Percentiles rank a stretch among this genome's conserved stretches.
Evolutionary conservation across 2,113 vertebrate genomes (phyloP).

Genomic region (Erpornis zantholeuca): DNA sequence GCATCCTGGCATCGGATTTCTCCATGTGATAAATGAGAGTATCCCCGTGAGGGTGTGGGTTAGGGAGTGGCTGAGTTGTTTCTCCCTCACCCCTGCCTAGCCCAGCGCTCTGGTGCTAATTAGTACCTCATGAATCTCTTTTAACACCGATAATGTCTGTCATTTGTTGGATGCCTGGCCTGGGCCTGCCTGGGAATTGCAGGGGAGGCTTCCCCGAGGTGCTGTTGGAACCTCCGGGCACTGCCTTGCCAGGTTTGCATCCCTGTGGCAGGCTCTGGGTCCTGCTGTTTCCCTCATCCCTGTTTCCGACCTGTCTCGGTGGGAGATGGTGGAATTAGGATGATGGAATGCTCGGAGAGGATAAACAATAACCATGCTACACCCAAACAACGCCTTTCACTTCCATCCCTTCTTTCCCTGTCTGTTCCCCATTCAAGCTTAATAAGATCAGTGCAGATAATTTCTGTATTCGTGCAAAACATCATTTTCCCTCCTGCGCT

Average conservation of each 20-base stretch:
- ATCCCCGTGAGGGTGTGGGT: neutral
- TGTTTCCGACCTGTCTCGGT: neutral
- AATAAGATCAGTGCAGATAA: constrained; percentile 45
- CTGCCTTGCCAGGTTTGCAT: neutral
- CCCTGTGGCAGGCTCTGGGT: neutral
- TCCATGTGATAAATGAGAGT: neutral
- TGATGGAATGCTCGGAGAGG: constrained; percentile 31
- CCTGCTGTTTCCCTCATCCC: neutral
- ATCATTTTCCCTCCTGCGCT: constrained; percentile 22
- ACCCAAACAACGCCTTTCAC: neutral
- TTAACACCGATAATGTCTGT: neutral
- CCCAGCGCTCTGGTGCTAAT: neutral
- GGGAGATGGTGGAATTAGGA: neutral
- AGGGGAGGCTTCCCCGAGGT: neutral
- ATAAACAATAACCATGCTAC: neutral
- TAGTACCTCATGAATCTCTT: neutral
- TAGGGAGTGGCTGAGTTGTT: neutral
- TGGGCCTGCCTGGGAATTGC: neutral
- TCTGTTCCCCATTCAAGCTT: neutral
- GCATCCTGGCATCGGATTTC: neutral
- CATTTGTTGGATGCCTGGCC: neutral
- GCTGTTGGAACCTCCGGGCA: neutral
- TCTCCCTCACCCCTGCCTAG: neutral
- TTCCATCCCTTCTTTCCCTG: neutral
- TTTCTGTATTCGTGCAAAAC: neutral